Conservation (phyloP, 2,113 vertebrate species). For the Oreochromis niloticus region DNA sequence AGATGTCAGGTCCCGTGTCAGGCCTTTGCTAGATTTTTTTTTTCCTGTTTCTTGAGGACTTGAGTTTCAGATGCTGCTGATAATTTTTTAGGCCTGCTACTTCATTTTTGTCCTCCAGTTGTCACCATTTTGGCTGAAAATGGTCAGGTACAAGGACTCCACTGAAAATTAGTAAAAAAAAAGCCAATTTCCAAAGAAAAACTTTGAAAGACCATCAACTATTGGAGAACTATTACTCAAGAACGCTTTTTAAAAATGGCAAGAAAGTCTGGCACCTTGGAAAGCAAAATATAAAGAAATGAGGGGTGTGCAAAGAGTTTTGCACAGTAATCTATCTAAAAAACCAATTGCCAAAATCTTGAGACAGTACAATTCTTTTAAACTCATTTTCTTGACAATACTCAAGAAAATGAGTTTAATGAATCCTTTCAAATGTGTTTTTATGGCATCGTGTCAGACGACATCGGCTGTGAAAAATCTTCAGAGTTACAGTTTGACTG, state of each 20-base stretch:
- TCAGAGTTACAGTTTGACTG: background rate
- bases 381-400: background rate
- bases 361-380: background rate
- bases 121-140: rapidly evolving
- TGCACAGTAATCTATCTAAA: background rate
- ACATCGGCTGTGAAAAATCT: background rate
- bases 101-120: background rate
- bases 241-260: background rate
- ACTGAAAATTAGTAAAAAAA: background rate
- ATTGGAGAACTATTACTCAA: background rate
- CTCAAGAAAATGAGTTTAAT: background rate
- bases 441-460: background rate
- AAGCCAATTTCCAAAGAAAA: background rate
- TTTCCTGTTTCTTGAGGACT: background rate
- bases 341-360: background rate
- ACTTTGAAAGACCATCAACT: background rate
- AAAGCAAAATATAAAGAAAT: background rate
- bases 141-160: rapidly evolving
- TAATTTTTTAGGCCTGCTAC: background rate
- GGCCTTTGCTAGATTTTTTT: background rate
- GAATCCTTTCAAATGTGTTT: background rate
- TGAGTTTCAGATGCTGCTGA: background rate
- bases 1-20: background rate
- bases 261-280: background rate
- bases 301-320: background rate